Conservation (phyloP, 1,140 invertebrate species). For the Aphis craccivora region DNA sequence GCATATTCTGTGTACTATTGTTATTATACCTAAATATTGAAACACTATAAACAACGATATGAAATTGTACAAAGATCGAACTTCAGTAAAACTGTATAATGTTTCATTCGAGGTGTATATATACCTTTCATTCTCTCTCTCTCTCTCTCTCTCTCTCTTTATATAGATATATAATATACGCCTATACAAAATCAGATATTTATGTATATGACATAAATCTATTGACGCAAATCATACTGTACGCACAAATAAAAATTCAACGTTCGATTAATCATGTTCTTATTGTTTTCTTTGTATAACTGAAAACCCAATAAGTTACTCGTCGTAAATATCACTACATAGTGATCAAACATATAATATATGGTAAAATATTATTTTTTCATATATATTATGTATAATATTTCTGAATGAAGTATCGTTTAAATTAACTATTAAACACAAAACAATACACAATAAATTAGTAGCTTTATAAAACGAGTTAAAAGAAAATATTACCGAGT, state of each 20-base stretch:
- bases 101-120: background rate
- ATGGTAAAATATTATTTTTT: background rate
- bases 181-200: background rate
- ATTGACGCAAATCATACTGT: background rate
- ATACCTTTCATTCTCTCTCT: too few species aligned
- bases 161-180: background rate
- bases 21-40: background rate
- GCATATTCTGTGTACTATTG: background rate
- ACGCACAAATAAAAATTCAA: background rate
- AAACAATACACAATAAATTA: background rate
- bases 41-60: background rate
- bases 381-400: background rate
- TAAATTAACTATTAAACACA: background rate
- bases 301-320: background rate
- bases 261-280: background rate
- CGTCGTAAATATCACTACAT: background rate
- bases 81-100: background rate
- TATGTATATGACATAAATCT: background rate
- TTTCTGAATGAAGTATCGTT: background rate
- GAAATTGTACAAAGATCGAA: background rate
- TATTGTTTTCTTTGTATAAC: too few species aligned
- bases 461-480: background rate
- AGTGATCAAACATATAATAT: background rate
- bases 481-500: background rate
- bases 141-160: too few species aligned